Base-by-base conservation (phyloP, 2,797 vertebrate genomes). In the Enteromius treurensis region DNA sequence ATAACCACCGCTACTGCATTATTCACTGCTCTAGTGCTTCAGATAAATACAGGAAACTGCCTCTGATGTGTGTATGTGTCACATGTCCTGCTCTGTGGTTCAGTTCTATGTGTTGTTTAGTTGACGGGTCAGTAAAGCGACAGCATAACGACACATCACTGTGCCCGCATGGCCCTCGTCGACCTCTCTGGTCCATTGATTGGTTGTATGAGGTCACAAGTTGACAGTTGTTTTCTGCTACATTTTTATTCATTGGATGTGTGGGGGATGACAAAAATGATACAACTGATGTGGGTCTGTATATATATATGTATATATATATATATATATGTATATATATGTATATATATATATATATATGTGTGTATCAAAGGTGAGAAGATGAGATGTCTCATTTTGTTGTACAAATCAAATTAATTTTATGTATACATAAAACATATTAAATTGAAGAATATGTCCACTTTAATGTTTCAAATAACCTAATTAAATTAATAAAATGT, bases 101-200 rank as follows among this genome's bases (percentile, higher is more conserved):
- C 67, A 9, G 23, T 40, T 69, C 11, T 67, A 47, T 67, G 45
- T 40, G 64, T 37, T n/a, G 77, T 51, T 68, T 26, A 69, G 85
- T 74, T 64, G 81, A 23, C 29, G 67, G 74, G 47, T 83, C 47
- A 51, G 58, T 67, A 42, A 88, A 91, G 89, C 92, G 93, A 77
- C 89, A 91, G 90, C 91, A 89, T 90, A 89, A 89, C 81, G 77
- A 88, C 91, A 91, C 91, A 91, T 89, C 88, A 13, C 78, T 86
- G 87, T 87, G 71, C 26, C 26, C 13, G 53, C 64, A 14, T 17
- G 21, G 37, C 42, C 62, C 58, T 37, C 19, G 32, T 17, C 49
- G 58, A 64, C 53, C 75, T 47, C 42, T 82, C 10, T 32, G 47
- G 76, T 40, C 19, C 74, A 29, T 14, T 67, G 69, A 87, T 17